Percentiles rank a stretch among this genome's conserved stretches.
Evolutionary conservation across 2,888 invertebrate genomes (phyloP).

Genomic region (Fabriciana adippe): DNA sequence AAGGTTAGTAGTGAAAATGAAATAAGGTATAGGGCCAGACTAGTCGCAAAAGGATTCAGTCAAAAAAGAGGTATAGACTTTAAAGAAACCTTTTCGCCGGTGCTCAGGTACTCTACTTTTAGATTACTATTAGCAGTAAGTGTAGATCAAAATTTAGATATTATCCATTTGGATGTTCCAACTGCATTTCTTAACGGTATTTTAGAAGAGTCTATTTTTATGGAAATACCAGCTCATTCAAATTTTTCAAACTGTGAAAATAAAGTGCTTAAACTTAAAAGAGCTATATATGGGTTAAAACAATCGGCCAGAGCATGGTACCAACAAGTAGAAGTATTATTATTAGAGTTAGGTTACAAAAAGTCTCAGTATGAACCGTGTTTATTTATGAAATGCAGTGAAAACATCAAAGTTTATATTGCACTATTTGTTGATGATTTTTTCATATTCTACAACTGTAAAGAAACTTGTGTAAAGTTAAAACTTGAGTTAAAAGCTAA

Average conservation of each 20-base stretch:
- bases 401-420: no score
- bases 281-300: no score
- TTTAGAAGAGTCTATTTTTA: constrained; percentile 33
- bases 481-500: no score
- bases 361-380: no score
- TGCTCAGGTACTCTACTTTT: constrained; percentile 34
- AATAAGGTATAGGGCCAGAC: constrained; percentile 30
- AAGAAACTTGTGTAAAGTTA: no score
- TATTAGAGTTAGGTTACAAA: no score
- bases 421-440: no score
- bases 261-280: no score
- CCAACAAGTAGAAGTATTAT: no score
- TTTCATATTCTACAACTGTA: no score
- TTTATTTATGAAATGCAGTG: no score
- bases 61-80: constrained; percentile 36
- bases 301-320: no score
- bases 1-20: constrained; percentile 29
- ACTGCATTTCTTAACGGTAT: constrained; percentile 37
- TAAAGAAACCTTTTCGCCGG: constrained; percentile 35
- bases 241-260: background rate
- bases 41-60: constrained; percentile 36
- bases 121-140: constrained; percentile 36
- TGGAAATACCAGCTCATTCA: constrained; percentile 29
- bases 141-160: constrained; percentile 30
- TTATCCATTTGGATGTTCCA: constrained; percentile 38